phyloP scores from a whole-genome alignment of 2,888 invertebrate genomes.

The Xylota segnis region DNA sequence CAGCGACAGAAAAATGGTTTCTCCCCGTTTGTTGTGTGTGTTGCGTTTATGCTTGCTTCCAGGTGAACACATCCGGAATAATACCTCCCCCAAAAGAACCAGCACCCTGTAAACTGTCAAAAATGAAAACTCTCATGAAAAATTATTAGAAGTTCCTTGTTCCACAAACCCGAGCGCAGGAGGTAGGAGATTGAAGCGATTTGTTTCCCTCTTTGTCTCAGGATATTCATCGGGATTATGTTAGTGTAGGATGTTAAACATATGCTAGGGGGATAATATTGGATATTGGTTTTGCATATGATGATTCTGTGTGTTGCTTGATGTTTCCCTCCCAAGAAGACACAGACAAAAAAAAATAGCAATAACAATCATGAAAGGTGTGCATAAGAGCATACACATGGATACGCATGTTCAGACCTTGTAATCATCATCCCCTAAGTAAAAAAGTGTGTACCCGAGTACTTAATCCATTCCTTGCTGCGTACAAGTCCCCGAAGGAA shows the following conservation, averaged over 20 bases:
- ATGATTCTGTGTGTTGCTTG: neutral
- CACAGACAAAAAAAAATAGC: too few species aligned
- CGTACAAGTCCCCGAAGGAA: slow-evolving; percentile 36
- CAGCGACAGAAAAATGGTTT: slow-evolving; percentile 12
- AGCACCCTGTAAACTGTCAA: slow-evolving; percentile 59
- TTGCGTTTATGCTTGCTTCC: slow-evolving; percentile 33
- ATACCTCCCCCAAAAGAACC: slow-evolving; percentile 17
- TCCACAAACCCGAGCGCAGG: neutral
- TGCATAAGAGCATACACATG: neutral
- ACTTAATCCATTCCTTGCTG: slow-evolving; percentile 44
- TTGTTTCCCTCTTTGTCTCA: slow-evolving; percentile 46
- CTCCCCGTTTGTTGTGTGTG: slow-evolving; percentile 4
- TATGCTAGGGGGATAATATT: slow-evolving; percentile 61
- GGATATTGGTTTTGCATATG: slow-evolving; percentile 66
- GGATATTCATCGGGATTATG: slow-evolving; percentile 51
- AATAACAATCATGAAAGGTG: slow-evolving; percentile 47
- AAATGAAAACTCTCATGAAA: slow-evolving; percentile 67
- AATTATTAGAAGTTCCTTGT: slow-evolving; percentile 50
- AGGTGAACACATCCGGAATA: slow-evolving; percentile 56
- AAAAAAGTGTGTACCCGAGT: neutral
- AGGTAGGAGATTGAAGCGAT: slow-evolving; percentile 27
- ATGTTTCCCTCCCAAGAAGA: neutral
- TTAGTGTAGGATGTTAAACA: slow-evolving; percentile 53
- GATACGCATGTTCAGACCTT: neutral
- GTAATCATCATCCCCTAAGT: slow-evolving; percentile 47